A percentile compares a stretch with the other conserved stretches of the same genome.
Conservation (phyloP, 2,797 vertebrate genomes). For the Argya squamiceps region DNA sequence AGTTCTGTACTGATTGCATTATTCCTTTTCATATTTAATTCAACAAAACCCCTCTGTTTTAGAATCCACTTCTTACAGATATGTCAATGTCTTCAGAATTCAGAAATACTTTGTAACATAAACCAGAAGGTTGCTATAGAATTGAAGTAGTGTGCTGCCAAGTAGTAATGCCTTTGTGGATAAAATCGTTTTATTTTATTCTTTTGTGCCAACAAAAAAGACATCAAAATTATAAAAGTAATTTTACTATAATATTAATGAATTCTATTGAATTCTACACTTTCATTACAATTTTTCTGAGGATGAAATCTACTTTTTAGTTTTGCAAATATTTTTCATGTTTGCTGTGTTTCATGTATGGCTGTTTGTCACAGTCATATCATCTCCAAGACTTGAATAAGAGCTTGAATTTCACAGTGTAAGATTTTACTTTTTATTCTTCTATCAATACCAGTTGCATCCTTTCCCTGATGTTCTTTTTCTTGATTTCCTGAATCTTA, state of each 20-base stretch:
- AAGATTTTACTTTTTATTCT: neutral
- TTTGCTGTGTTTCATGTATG: neutral
- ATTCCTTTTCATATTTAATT: conserved; percentile 70
- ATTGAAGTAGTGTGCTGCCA: conserved; percentile 26
- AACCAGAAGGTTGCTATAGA: conserved; percentile 8
- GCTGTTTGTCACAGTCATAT: neutral
- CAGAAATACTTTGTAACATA: conserved; percentile 51
- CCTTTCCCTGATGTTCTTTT: neutral
- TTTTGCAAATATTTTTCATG: conserved; percentile 35
- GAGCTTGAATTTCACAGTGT: neutral
- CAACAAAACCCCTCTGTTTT: conserved; percentile 43
- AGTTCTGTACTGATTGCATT: conserved; percentile 40
- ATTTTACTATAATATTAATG: conserved; percentile 48
- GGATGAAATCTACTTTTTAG: conserved; percentile 19
- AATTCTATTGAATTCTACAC: conserved; percentile 26
- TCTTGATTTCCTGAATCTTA: neutral
- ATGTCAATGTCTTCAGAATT: conserved; percentile 48
- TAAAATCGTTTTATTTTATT: conserved; percentile 52
- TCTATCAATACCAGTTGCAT: neutral
- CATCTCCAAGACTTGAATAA: neutral
- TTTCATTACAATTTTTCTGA: conserved; percentile 19
- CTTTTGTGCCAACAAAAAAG: conserved; percentile 58
- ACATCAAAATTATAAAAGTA: conserved; percentile 45
- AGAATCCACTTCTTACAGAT: conserved; percentile 45
- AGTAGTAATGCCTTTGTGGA: conserved; percentile 11